Conservation (phyloP, 2,888 invertebrate genomes). For the Drosophila rubida region DNA sequence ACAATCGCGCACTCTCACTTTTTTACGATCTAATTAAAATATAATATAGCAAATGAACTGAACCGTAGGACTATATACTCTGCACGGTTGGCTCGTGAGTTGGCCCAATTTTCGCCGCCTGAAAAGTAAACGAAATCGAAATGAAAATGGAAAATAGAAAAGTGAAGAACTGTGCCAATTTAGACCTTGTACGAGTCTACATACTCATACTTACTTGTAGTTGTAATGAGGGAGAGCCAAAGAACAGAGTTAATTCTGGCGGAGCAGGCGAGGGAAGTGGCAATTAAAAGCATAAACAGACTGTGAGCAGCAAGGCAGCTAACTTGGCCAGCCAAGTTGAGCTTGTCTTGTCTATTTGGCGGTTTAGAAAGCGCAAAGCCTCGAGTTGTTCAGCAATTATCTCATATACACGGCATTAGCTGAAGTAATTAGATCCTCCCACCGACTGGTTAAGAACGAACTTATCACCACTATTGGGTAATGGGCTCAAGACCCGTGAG, state of each 20-base stretch:
- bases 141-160: conserved; percentile 33
- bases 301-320: conserved; percentile 39
- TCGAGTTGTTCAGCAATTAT: conserved; percentile 50
- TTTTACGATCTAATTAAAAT: conserved; percentile 19
- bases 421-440: conserved; percentile 45
- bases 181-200: conserved; percentile 22
- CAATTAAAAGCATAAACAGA: conserved; percentile 63
- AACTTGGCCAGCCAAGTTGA: conserved; percentile 38
- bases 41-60: conserved; percentile 1
- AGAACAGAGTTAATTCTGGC: conserved; percentile 57
- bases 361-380: conserved; percentile 67
- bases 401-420: conserved; percentile 45
- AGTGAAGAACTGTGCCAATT: conserved; percentile 40
- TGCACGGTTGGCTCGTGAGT: background rate
- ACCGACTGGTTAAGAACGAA: conserved; percentile 35
- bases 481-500: conserved; percentile 31
- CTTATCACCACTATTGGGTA: conserved; percentile 37
- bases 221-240: conserved; percentile 16
- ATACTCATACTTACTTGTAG: background rate
- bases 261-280: conserved; percentile 28
- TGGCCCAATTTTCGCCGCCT: conserved; percentile 7
- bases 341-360: conserved; percentile 7
- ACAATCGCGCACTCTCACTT: conserved; percentile 30
- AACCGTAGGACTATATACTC: conserved; percentile 5
- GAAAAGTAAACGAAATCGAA: conserved; percentile 50